Evolutionary conservation across 2,797 vertebrate genomes (phyloP).

Genomic region (Eupleurogrammus muticus): DNA sequence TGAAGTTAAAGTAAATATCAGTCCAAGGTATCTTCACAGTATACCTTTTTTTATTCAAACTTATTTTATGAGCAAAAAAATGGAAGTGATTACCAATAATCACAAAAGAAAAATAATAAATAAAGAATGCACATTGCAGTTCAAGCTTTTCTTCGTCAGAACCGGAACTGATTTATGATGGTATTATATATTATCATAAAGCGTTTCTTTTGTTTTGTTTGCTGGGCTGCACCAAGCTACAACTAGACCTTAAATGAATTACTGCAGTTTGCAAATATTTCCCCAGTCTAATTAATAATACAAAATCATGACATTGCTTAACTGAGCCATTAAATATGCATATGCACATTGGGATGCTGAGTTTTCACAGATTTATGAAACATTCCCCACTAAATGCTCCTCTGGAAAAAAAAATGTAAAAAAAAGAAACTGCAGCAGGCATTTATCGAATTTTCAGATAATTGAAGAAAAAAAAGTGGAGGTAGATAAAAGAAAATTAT

Average conservation of each 20-base stretch:
- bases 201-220: conserved; percentile 2
- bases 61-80: too few species aligned
- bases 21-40: neutral
- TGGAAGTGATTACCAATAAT: too few species aligned
- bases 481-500: conserved; percentile 15
- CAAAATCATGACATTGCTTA: conserved; percentile 64
- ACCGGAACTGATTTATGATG: too few species aligned
- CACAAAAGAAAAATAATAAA: too few species aligned
- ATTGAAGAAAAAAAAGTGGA: conserved; percentile 34
- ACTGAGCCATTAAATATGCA: conserved; percentile 69
- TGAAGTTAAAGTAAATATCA: neutral
- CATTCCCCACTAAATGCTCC: conserved; percentile 45
- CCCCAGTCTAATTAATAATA: conserved; percentile 62
- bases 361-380: conserved; percentile 58
- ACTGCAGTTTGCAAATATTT: conserved; percentile 41
- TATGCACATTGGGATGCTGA: conserved; percentile 56
- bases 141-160: too few species aligned
- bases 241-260: conserved; percentile 25
- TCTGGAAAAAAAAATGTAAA: conserved; percentile 17
- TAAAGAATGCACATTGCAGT: too few species aligned
- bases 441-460: conserved; percentile 27
- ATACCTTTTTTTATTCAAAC: too few species aligned
- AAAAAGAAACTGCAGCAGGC: neutral
- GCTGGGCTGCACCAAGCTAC: neutral
- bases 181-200: neutral